Evolutionary conservation across 2,113 vertebrate species (phyloP), one percentile per base, ranked within the genome.

Genomic region (Cheilinus undulatus): DNA sequence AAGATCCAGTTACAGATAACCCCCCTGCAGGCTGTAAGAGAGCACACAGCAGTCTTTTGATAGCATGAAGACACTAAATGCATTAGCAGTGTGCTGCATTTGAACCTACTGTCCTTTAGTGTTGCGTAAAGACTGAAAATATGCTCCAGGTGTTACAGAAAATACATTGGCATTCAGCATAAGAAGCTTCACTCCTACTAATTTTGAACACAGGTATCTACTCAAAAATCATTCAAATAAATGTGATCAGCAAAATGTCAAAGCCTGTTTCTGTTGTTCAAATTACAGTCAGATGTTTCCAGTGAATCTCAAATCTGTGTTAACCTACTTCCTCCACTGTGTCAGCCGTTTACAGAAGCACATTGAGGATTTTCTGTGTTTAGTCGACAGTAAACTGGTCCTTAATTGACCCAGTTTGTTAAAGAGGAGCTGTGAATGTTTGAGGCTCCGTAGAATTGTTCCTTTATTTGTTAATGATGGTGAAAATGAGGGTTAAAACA

Each of bases 1-100:
- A 43, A 69, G 84, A 73, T 89, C 76, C 28, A 22, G 76, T 86
- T 79, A 36, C 88, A 72, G 65, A 61, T 34, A 62, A 70, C 50
- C 65, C 65, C 82, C 48, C 59, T 24, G 43, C 52, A 5, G 22
- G 12, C 51, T 45, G 20, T 12, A 42, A 17, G 20, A 50, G 5
- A 36, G 19, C n/a, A n/a, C n/a, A n/a, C n/a, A n/a, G n/a, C 24
- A 43, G 48, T 0, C 19, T 12, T 32, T 64, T 15, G 65, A 10
- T 9, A 10, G 11, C 14, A 43, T 49, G 38, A 14, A 40, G 12
- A 40, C 12, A 40, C 34, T 11, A 40, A 11, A 40, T 40, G 13
- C 38, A 2, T 40, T 40, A 40, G 38, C 15, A 42, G 14, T 42
- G 40, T 19, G 40, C 13, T 19, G 10, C 32, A 34, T 34, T n/a